Percentiles rank a stretch among this genome's conserved stretches.
Conservation (phyloP, 2,888 invertebrate species). For the Catocala sponsa region DNA sequence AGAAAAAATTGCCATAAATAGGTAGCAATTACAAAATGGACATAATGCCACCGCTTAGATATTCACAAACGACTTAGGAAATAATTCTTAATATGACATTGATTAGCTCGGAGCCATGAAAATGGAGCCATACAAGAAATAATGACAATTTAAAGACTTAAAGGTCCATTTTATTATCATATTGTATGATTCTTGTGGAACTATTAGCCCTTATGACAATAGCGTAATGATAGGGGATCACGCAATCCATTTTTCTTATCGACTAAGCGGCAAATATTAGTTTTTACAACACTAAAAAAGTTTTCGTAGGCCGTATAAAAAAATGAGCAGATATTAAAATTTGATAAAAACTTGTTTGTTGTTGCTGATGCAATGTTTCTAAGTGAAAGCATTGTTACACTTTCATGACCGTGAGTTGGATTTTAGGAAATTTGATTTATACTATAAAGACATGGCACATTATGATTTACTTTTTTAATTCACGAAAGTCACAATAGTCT, state of each 20-base stretch:
- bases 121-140: constrained; percentile 67
- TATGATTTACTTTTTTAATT: too few relatives aligned
- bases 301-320: constrained; percentile 21
- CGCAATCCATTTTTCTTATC: constrained; percentile 81
- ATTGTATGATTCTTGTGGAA: constrained; percentile 85
- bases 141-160: constrained; percentile 88
- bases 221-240: constrained; percentile 78
- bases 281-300: constrained; percentile 42
- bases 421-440: background rate
- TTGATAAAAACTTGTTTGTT: constrained; percentile 16
- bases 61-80: constrained; percentile 84
- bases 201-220: constrained; percentile 88
- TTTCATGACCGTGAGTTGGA: background rate
- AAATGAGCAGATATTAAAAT: constrained; percentile 20
- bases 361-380: background rate
- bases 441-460: background rate
- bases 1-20: constrained; percentile 76
- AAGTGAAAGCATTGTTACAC: constrained; percentile 4
- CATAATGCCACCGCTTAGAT: constrained; percentile 77
- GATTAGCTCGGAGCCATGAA: constrained; percentile 80
- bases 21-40: constrained; percentile 82
- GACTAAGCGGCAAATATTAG: constrained; percentile 57
- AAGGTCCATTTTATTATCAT: constrained; percentile 87
- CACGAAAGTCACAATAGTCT: too few relatives aligned
- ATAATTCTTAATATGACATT: constrained; percentile 87